phyloP scores from a whole-genome alignment of 2,888 invertebrate genomes.

The Macrosiphum euphorbiae region DNA sequence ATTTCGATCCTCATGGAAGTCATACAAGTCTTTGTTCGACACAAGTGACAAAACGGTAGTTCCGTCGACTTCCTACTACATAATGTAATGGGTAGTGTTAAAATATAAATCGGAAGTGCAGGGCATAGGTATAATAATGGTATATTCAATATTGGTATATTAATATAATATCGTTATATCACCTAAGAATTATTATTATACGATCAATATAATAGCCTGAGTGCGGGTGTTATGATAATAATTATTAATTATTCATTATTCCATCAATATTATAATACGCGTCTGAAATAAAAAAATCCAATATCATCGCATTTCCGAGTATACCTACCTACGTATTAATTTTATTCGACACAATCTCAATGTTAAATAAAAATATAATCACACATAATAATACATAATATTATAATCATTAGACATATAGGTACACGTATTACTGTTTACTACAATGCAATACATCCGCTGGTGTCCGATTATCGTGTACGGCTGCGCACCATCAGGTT shows the following conservation, averaged over 20 bases:
- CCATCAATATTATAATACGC: not conserved
- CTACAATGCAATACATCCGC: conserved; percentile 10
- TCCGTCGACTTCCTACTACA: not conserved
- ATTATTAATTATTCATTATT: not conserved
- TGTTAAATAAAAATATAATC: not conserved
- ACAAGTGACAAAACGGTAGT: not conserved
- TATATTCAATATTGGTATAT: not conserved
- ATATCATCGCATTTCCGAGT: not conserved
- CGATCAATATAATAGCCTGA: not conserved
- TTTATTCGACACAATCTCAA: not conserved
- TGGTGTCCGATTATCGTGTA: conserved; percentile 2
- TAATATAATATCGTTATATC: not conserved
- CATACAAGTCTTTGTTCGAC: not conserved
- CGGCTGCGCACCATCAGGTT: not conserved
- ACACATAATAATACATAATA: not conserved
- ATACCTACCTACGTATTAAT: not conserved
- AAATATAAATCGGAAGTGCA: not conserved
- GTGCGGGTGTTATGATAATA: not conserved
- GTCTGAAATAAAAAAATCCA: not conserved
- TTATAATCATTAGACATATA: not conserved
- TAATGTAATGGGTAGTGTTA: not conserved
- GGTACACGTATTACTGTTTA: not conserved
- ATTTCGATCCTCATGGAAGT: not conserved
- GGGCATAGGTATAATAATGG: not conserved
- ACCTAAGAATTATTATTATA: not conserved